phyloP scores from a whole-genome alignment of 2,888 invertebrate genomes.

The Diarsia rubi region DNA sequence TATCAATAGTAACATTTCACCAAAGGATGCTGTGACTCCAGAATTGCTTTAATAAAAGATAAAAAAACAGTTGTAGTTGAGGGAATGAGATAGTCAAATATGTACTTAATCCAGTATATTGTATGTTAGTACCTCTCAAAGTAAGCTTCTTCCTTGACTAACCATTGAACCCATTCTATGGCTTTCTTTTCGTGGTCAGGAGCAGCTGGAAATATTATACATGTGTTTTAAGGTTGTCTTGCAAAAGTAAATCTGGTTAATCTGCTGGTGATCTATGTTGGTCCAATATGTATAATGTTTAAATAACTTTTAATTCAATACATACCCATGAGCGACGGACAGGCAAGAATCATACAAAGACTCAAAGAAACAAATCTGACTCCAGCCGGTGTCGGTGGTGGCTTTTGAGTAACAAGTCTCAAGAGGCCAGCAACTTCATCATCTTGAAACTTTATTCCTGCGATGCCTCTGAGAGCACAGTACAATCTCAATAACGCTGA shows the following conservation, averaged over 20 bases:
- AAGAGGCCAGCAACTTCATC: slow-evolving; percentile 97
- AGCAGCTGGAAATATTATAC: slow-evolving; percentile 84
- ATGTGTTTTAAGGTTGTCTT: background rate
- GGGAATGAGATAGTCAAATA: background rate
- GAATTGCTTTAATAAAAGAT: slow-evolving; percentile 91
- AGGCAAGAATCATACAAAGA: slow-evolving; percentile 98
- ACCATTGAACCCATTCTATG: slow-evolving; percentile 98
- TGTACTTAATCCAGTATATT: background rate
- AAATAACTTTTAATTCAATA: slow-evolving; percentile 55
- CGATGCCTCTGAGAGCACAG: slow-evolving; percentile 97
- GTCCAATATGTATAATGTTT: background rate
- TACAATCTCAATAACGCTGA: slow-evolving; percentile 97
- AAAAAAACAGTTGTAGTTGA: background rate
- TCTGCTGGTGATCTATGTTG: background rate
- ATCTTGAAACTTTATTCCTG: slow-evolving; percentile 97
- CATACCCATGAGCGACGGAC: slow-evolving; percentile 95
- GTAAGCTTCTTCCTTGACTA: slow-evolving; percentile 97
- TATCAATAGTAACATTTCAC: slow-evolving; percentile 98
- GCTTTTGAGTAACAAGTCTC: slow-evolving; percentile 96
- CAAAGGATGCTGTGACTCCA: slow-evolving; percentile 96
- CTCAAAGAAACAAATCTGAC: slow-evolving; percentile 98
- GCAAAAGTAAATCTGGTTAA: background rate
- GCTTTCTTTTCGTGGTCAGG: slow-evolving; percentile 96
- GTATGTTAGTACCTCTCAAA: slow-evolving; percentile 92
- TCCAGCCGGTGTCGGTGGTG: slow-evolving; percentile 97